Evolutionary conservation across 2,113 vertebrate species (phyloP).

Genomic region (Lepidothrix coronata): DNA sequence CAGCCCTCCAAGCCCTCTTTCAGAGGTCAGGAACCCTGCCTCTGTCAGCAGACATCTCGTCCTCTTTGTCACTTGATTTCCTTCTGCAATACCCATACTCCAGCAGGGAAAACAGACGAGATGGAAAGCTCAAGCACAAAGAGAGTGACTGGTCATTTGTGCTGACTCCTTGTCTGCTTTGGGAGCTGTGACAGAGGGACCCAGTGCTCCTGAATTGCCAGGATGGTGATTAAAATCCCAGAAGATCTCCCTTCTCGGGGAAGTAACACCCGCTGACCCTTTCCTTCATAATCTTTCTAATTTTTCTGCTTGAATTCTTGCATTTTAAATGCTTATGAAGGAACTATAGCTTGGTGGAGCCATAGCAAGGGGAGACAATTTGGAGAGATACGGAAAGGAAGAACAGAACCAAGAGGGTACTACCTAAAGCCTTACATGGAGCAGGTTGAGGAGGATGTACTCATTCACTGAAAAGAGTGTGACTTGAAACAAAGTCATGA

Average conservation of each 20-base stretch:
- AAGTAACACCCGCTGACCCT: rapidly evolving
- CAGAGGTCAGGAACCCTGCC: not conserved
- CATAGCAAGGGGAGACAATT: not conserved
- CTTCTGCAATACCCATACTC: not conserved
- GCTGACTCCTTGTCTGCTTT: not conserved
- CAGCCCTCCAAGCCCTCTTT: not conserved
- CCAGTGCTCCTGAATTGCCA: not conserved
- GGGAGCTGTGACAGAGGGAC: not conserved
- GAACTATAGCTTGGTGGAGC: not conserved
- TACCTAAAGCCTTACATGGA: slow-evolving; percentile 83
- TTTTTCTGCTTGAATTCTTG: not conserved
- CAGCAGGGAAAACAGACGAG: not conserved
- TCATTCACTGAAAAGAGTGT: slow-evolving; percentile 91
- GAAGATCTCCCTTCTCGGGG: not conserved
- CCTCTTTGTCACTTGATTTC: not conserved
- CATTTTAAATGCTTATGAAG: not conserved
- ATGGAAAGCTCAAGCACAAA: not conserved
- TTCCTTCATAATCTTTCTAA: not conserved
- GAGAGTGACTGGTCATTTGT: not conserved
- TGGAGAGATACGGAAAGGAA: not conserved
- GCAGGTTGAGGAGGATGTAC: slow-evolving; percentile 83
- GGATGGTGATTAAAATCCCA: not conserved
- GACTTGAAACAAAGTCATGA: slow-evolving; percentile 92
- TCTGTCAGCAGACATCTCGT: not conserved
- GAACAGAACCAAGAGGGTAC: not conserved